Conservation (phyloP, 2,113 vertebrate species). For the Piaya cayana region DNA sequence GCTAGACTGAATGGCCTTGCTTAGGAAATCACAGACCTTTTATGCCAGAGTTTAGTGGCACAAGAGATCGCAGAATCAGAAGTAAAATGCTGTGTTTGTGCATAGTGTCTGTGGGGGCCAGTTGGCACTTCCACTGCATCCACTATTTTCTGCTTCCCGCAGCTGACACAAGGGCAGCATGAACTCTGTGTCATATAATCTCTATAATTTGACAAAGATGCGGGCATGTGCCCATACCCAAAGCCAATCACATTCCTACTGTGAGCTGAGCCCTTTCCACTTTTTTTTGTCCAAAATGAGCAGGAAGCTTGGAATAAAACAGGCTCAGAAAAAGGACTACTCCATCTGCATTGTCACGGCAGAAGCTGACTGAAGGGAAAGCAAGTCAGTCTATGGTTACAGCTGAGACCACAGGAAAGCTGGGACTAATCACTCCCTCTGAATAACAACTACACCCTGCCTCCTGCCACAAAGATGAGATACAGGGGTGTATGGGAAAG, state of each 20-base stretch:
- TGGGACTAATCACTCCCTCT: neutral
- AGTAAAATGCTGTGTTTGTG: neutral
- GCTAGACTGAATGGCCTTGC: neutral
- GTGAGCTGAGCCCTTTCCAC: neutral
- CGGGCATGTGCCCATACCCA: neutral
- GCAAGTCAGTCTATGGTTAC: neutral
- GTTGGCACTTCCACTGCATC: neutral
- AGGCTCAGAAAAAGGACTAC: neutral
- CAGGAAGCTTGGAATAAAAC: neutral
- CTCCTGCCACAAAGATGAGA: neutral
- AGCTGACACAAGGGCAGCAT: neutral
- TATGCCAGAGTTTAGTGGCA: neutral
- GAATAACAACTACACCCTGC: neutral
- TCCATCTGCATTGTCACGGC: neutral
- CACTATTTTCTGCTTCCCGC: neutral
- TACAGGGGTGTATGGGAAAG: fast-evolving
- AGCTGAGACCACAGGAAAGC: neutral
- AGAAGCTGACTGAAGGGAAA: fast-evolving
- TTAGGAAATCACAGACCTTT: neutral
- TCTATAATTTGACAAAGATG: neutral
- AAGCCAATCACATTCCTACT: neutral
- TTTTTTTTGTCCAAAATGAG: neutral
- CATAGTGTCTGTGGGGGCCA: neutral
- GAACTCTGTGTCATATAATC: neutral
- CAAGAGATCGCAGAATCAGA: neutral